Percentiles rank a stretch among this genome's conserved stretches.
Conservation (phyloP, 2,797 vertebrate species). For the Sebastolobus altivelis region DNA sequence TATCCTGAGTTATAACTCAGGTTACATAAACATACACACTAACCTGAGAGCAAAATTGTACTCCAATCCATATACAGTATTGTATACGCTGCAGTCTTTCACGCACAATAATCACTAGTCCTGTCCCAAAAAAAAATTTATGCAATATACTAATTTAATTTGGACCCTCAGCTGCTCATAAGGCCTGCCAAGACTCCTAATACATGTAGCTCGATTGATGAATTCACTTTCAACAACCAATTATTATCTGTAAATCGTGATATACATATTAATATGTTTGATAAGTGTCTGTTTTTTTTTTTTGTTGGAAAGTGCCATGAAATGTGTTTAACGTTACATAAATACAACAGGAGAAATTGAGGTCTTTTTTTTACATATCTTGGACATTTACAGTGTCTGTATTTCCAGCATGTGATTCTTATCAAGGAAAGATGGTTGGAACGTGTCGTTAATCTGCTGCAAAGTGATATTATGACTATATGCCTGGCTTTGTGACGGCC, state of each 20-base stretch:
- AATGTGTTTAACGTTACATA: constrained; percentile 68
- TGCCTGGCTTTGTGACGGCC: constrained; percentile 40
- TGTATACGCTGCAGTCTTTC: constrained; percentile 71
- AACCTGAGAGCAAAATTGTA: constrained; percentile 83
- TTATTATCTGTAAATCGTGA: constrained; percentile 56
- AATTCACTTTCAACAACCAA: constrained; percentile 58
- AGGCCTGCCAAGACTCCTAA: constrained; percentile 63
- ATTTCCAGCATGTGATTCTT: constrained; percentile 80
- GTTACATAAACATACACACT: constrained; percentile 77
- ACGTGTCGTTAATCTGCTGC: constrained; percentile 49
- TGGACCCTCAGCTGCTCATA: constrained; percentile 64
- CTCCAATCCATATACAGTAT: constrained; percentile 70
- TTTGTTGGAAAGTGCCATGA: constrained; percentile 71
- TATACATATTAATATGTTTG: constrained; percentile 62
- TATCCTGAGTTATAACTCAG: constrained; percentile 81
- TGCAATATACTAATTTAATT: constrained; percentile 55
- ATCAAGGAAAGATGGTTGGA: constrained; percentile 52
- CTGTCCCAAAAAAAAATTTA: constrained; percentile 54
- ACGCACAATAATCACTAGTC: constrained; percentile 59
- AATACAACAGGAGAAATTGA: constrained; percentile 69
- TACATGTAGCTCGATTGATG: constrained; percentile 57
- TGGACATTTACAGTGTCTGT: constrained; percentile 77
- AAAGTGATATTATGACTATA: constrained; percentile 49
- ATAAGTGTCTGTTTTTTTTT: constrained; percentile 55
- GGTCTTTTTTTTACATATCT: constrained; percentile 65